Evolutionary conservation across 2,888 invertebrate genomes (phyloP).

Genomic region (Trachelus iudaicus): DNA sequence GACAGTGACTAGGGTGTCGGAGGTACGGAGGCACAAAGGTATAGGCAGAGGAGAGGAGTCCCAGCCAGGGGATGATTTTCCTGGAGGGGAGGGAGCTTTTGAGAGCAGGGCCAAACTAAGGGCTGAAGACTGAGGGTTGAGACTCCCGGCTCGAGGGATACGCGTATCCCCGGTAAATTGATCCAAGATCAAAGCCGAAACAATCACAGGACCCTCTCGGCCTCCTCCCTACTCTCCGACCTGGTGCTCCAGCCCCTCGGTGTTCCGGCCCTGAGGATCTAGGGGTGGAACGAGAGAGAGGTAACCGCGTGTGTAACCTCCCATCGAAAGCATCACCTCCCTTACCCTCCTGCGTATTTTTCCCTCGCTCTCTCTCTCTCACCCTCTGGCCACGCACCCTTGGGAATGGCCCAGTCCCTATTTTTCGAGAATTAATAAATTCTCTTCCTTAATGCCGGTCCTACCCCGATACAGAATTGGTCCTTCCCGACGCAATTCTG

Average conservation of each 20-base stretch:
- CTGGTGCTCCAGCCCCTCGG: not conserved
- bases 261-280: conserved; percentile 15
- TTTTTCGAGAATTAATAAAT: conserved; percentile 39
- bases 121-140: not conserved
- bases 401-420: conserved; percentile 24
- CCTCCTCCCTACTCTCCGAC: conserved; percentile 21
- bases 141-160: conserved; percentile 38
- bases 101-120: conserved; percentile 2
- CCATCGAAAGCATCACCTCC: conserved; percentile 36
- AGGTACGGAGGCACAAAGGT: conserved; percentile 11
- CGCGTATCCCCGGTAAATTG: conserved; percentile 64
- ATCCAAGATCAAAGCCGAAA: conserved; percentile 66
- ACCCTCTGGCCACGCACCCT: conserved; percentile 1
- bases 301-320: conserved; percentile 62
- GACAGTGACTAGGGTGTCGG: not conserved
- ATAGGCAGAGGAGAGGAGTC: conserved; percentile 4
- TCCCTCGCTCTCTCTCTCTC: conserved; percentile 1
- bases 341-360: not conserved
- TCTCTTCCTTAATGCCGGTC: conserved; percentile 7
- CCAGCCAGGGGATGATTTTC: no score
- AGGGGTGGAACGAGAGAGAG: conserved; percentile 39
- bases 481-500: no score
- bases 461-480: no score
- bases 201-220: conserved; percentile 63
- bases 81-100: not conserved